phyloP scores from a whole-genome alignment of 2,888 invertebrate species.

The Hypsopygia costalis region DNA sequence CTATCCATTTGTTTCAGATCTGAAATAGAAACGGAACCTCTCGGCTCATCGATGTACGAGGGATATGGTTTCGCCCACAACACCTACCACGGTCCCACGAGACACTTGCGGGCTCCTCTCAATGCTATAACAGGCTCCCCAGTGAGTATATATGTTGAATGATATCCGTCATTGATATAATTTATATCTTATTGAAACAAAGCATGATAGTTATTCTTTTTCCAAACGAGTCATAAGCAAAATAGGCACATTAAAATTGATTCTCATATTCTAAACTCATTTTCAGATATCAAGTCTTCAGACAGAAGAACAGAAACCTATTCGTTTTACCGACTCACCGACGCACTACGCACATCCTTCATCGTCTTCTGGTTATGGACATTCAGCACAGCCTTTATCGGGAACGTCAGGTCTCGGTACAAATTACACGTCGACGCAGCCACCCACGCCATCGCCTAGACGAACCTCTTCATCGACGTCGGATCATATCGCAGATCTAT shows the following conservation, averaged over 20 bases:
- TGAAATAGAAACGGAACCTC: constrained; percentile 55
- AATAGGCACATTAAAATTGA: too few species aligned
- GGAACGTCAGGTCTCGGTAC: constrained; percentile 76
- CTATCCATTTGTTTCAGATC: constrained; percentile 34
- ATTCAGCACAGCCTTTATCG: constrained; percentile 73
- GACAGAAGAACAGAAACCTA: constrained; percentile 81
- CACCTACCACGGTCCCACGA: constrained; percentile 93
- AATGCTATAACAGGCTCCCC: constrained; percentile 78
- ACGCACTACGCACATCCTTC: constrained; percentile 82
- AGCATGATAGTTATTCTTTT: too few species aligned
- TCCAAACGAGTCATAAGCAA: too few species aligned
- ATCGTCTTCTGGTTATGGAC: constrained; percentile 71
- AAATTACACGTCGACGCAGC: constrained; percentile 72
- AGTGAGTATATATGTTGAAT: too few species aligned
- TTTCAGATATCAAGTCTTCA: constrained; percentile 69
- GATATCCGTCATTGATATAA: background rate
- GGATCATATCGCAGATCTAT: constrained; percentile 84
- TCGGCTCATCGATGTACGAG: constrained; percentile 47
- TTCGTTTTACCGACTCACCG: constrained; percentile 88
- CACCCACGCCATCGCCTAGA: constrained; percentile 84
- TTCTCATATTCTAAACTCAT: too few species aligned
- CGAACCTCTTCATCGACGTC: constrained; percentile 83
- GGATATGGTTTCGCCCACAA: constrained; percentile 86
- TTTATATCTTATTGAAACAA: too few species aligned
- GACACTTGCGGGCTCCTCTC: constrained; percentile 85